Conservation (phyloP, 2,113 vertebrate species). For the Ondatra zibethicus region DNA sequence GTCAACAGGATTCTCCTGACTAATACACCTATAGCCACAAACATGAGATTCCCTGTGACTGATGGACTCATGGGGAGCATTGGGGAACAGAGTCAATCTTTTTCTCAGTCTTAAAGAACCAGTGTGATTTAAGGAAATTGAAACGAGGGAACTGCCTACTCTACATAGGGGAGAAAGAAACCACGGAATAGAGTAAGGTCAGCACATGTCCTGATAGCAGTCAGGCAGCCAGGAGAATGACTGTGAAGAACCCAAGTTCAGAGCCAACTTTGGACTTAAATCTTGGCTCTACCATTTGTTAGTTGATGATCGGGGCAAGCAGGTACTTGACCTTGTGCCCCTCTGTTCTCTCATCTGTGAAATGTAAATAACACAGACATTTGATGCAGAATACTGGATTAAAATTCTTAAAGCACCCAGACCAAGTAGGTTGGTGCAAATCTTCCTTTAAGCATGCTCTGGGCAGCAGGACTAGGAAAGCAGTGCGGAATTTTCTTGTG, state of each 20-base stretch:
- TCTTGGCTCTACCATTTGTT: background rate
- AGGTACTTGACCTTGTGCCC: background rate
- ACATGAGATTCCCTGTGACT: background rate
- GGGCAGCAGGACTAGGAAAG: background rate
- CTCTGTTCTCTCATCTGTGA: background rate
- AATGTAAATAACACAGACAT: background rate
- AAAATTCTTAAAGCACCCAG: background rate
- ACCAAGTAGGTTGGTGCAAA: accelerated
- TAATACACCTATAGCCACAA: background rate
- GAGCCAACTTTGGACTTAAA: background rate
- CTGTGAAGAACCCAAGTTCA: background rate
- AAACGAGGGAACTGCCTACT: background rate
- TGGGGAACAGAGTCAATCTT: background rate
- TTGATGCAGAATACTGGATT: background rate
- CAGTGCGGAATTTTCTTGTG: background rate
- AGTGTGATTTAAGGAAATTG: background rate
- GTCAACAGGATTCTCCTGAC: background rate
- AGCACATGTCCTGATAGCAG: background rate
- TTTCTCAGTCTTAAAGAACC: background rate
- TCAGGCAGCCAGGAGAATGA: background rate
- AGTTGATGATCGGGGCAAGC: background rate
- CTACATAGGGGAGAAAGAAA: background rate
- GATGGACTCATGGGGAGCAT: background rate
- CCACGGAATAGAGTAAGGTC: background rate
- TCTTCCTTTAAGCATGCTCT: background rate